These are phyloP conservation scores for Bucco capensis DNA, from an alignment of 2,113 vertebrate genomes.

Conservation along the genomic window DNA sequence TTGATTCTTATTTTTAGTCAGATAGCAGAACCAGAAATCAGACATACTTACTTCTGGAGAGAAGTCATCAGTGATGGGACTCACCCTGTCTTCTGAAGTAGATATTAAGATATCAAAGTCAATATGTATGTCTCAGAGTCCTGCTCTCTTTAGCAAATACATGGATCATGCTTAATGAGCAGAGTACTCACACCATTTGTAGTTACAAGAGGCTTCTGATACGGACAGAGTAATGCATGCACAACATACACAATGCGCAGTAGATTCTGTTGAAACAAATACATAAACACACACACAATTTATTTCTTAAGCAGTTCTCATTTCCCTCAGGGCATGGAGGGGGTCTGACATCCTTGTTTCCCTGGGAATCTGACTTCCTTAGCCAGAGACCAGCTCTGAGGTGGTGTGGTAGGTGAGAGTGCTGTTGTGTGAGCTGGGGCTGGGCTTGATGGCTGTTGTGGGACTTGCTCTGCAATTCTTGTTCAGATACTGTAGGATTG, in stretches of 20 bases:
- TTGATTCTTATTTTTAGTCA: not conserved
- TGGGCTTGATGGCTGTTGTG: not conserved
- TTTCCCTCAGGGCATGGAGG: not conserved
- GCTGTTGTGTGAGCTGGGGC: not conserved
- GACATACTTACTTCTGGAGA: not conserved
- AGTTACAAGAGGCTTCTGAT: not conserved
- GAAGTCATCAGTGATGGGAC: not conserved
- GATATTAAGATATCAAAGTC: not conserved
- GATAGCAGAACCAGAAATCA: not conserved
- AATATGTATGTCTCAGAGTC: not conserved
- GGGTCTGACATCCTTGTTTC: rapidly evolving
- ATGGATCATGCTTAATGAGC: not conserved
- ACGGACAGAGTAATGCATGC: not conserved
- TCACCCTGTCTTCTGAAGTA: not conserved
- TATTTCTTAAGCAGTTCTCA: not conserved
- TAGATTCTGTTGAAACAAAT: not conserved
- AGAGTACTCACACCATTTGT: not conserved
- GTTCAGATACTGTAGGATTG: not conserved
- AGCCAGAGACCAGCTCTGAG: not conserved
- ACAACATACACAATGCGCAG: not conserved
- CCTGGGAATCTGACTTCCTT: not conserved
- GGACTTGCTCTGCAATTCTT: not conserved
- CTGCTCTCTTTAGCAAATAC: rapidly evolving
- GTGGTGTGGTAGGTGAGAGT: rapidly evolving
- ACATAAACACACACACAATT: not conserved